These are phyloP conservation scores for Rhinichthys osculus DNA, from an alignment of 2,797 vertebrate species.

Conservation along the genomic window DNA sequence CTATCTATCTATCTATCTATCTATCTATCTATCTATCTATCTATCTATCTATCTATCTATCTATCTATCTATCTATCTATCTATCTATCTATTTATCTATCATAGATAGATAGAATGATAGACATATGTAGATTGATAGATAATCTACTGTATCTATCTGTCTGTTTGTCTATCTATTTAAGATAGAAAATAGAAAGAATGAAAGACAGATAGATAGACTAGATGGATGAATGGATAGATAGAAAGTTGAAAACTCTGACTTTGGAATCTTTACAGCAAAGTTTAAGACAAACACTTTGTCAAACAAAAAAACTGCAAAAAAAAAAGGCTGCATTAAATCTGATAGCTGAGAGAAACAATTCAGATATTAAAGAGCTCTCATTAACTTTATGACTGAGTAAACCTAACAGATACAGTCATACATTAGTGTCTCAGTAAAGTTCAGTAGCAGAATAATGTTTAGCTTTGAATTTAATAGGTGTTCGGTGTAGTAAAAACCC, in stretches of 20 bases:
- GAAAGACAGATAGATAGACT: not conserved
- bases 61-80: not conserved
- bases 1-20: not conserved
- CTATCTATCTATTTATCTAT: not conserved
- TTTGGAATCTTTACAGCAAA: not conserved
- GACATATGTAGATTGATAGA: too few species aligned
- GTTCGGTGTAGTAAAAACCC: slow-evolving; percentile 27
- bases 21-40: not conserved
- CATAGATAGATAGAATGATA: too few species aligned
- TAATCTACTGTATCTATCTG: not conserved
- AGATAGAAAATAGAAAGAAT: too few species aligned
- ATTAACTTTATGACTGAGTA: not conserved
- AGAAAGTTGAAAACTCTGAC: not conserved
- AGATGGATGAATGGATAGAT: not conserved
- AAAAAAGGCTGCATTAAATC: not conserved
- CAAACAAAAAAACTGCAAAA: not conserved
- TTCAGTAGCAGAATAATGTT: slow-evolving; percentile 16
- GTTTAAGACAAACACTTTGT: not conserved
- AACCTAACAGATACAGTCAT: not conserved
- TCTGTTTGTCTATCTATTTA: not conserved
- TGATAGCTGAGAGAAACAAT: not conserved
- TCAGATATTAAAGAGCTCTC: slow-evolving; percentile 44
- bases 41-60: not conserved
- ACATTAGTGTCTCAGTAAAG: not conserved
- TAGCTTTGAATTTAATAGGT: not conserved